phyloP scores from a whole-genome alignment of 1,140 invertebrate genomes.

The Drosophila pachea region DNA sequence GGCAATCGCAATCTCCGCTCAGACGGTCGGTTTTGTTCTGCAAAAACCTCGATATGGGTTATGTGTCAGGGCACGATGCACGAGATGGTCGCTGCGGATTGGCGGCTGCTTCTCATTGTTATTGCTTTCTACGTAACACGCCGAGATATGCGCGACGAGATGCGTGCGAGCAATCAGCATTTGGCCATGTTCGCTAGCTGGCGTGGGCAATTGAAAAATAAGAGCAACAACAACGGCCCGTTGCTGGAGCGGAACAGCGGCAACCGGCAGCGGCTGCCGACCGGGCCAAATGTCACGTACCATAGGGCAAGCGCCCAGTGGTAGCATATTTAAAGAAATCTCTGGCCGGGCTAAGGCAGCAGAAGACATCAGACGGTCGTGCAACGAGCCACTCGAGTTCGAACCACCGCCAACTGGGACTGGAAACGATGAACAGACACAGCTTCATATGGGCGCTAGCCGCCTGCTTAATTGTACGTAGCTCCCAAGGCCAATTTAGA shows the following conservation, averaged over 20 bases:
- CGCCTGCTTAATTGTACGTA: constrained; percentile 77
- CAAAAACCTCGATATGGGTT: constrained; percentile 59
- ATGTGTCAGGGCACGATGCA: constrained; percentile 49
- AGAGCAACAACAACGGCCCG: constrained; percentile 8
- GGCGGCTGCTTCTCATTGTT: constrained; percentile 8
- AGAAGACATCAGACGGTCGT: constrained; percentile 71
- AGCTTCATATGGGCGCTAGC: constrained; percentile 66
- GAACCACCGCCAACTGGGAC: constrained; percentile 49
- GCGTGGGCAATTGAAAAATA: constrained; percentile 47
- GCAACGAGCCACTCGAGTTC: constrained; percentile 41
- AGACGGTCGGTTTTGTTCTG: constrained; percentile 36
- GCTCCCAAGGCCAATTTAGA: neutral
- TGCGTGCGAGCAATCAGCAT: constrained; percentile 67
- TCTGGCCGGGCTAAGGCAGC: constrained; percentile 50
- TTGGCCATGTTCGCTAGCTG: constrained; percentile 61
- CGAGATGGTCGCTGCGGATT: constrained; percentile 50
- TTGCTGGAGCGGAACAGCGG: constrained; percentile 46
- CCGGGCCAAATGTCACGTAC: constrained; percentile 72
- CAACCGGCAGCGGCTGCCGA: constrained; percentile 42
- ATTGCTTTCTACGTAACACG: constrained; percentile 61
- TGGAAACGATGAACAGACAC: constrained; percentile 72
- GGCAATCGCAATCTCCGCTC: constrained; percentile 49
- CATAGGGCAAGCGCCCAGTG: constrained; percentile 27
- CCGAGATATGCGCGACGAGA: constrained; percentile 61
- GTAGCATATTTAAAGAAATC: constrained; percentile 77